Conservation (phyloP, 2,113 vertebrate species). For the Leptodactylus fuscus region DNA sequence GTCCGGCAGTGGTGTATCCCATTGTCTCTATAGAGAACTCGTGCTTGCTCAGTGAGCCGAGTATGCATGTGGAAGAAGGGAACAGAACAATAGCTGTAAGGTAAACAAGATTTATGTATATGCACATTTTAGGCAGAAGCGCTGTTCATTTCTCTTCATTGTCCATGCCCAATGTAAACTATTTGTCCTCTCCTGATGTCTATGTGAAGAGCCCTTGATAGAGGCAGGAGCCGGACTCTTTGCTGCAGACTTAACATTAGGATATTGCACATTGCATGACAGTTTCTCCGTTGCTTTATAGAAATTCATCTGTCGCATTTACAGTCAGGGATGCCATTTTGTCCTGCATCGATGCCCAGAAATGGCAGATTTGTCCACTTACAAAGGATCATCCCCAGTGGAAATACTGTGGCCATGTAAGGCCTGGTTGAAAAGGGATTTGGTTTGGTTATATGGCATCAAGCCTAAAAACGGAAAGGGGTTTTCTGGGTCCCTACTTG, state of each 20-base stretch:
- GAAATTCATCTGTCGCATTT: not conserved
- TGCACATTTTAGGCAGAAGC: too few species aligned
- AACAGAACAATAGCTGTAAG: too few species aligned
- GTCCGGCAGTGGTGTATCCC: too few species aligned
- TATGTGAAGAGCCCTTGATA: not conserved
- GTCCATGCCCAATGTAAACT: not conserved
- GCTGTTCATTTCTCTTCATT: too few species aligned
- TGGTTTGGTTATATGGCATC: not conserved
- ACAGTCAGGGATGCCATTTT: not conserved
- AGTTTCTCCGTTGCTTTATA: slow-evolving; percentile 66
- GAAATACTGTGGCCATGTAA: not conserved
- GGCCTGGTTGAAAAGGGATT: not conserved
- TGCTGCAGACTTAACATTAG: not conserved
- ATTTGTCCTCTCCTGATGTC: not conserved
- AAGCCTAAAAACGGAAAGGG: not conserved
- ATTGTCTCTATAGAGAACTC: too few species aligned
- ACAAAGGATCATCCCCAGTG: not conserved
- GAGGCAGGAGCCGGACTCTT: not conserved
- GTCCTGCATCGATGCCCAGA: not conserved
- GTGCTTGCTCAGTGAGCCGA: too few species aligned
- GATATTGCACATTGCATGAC: slow-evolving; percentile 72
- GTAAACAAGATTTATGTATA: too few species aligned
- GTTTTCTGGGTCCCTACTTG: too few species aligned
- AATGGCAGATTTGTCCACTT: not conserved
- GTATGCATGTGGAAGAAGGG: too few species aligned